Evolutionary conservation across 1,140 invertebrate genomes (phyloP).

Genomic region (Meloidogyne chitwoodi): DNA sequence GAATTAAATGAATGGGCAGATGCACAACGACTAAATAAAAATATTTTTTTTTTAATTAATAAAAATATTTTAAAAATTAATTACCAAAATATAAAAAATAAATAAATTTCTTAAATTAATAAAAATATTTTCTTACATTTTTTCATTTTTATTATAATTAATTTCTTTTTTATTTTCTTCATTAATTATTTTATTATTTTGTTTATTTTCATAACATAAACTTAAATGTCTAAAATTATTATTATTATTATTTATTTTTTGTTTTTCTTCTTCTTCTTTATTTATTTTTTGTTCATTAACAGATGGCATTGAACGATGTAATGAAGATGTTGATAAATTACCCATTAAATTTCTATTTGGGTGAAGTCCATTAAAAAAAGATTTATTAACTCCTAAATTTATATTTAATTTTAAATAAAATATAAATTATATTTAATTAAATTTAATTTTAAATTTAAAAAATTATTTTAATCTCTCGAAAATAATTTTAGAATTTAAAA

Average conservation of each 20-base stretch:
- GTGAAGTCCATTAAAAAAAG: not conserved
- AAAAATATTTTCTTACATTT: not conserved
- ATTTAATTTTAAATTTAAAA: too few relatives aligned
- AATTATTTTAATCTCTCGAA: too few relatives aligned
- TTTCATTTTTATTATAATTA: not conserved
- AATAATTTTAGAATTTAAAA: too few relatives aligned
- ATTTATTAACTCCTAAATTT: not conserved
- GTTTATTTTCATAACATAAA: not conserved
- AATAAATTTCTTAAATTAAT: not conserved
- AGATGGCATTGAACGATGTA: constrained; percentile 18
- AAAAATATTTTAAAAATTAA: too few relatives aligned
- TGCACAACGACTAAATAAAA: constrained; percentile 3
- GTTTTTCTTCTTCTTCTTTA: too few relatives aligned
- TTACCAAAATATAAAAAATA: too few relatives aligned
- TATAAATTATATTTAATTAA: too few relatives aligned
- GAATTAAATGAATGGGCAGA: constrained; percentile 13
- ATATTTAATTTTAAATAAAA: not conserved
- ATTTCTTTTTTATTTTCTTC: not conserved
- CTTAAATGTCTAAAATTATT: not conserved
- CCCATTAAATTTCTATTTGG: constrained; percentile 5
- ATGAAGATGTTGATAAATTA: not conserved
- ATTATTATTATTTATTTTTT: not conserved
- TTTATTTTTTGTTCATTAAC: not conserved
- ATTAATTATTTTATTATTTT: not conserved
- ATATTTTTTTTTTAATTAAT: not conserved